These are phyloP conservation scores for Yasuhikotakia modesta DNA, from an alignment of 2,797 vertebrate genomes.

Conservation along the genomic window DNA sequence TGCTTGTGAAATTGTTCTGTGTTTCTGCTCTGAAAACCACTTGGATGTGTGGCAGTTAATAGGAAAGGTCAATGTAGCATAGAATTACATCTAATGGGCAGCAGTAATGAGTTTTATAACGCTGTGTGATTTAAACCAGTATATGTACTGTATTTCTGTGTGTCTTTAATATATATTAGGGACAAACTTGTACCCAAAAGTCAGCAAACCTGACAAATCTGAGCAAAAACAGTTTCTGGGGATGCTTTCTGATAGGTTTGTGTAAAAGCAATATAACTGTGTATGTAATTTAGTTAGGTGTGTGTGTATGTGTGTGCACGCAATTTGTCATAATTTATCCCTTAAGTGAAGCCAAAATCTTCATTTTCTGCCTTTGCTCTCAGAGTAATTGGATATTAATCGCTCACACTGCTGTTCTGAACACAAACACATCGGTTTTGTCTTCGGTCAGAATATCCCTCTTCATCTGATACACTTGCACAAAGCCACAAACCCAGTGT, in stretches of 20 bases:
- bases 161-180: too few relatives aligned
- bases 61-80: constrained; percentile 25
- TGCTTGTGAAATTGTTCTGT: neutral
- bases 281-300: too few relatives aligned
- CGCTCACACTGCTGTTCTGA: constrained; percentile 17
- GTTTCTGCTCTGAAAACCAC: constrained; percentile 16
- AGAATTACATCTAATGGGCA: constrained; percentile 44
- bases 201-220: too few relatives aligned
- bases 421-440: constrained; percentile 5
- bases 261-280: too few relatives aligned
- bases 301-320: too few relatives aligned
- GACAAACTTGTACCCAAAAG: too few relatives aligned
- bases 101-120: constrained; percentile 31
- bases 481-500: constrained; percentile 29
- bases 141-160: too few relatives aligned
- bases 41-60: constrained; percentile 22
- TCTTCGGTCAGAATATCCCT: constrained; percentile 23
- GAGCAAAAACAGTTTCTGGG: too few relatives aligned
- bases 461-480: constrained; percentile 1
- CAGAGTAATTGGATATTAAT: constrained; percentile 18
- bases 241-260: too few relatives aligned
- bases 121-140: too few relatives aligned
- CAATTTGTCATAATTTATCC: constrained; percentile 35
- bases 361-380: constrained; percentile 8
- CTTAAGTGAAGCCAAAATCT: neutral